Base-by-base conservation (phyloP, 2,797 vertebrate species). In the Thripadectes ignobilis region DNA sequence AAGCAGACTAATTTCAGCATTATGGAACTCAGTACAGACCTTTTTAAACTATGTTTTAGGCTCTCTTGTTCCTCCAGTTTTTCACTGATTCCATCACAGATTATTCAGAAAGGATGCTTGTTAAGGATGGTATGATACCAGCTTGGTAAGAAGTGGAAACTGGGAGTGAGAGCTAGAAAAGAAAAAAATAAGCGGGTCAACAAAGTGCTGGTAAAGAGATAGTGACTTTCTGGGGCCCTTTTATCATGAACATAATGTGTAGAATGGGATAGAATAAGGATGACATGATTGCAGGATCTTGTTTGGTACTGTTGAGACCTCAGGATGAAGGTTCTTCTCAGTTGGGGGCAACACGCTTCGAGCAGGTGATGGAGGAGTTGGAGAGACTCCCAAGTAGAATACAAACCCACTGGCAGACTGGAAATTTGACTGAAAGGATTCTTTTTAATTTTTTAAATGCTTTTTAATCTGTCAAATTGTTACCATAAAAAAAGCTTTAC, bases 351-450 rank as follows among this genome's bases (percentile, higher is more conserved):
- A 65, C 12, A 27, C 13, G 13, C 49, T 80, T 76, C 54, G 79
- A 69, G 51, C 3, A 73, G 29, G 38, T 3, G 2, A n/a, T 32
- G 17, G 29, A 83, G 22, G 22, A 88, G 9, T 8, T 54, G 6
- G 6, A 76, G 23, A 36, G 41, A 65, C 16, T 45, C 41, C 22
- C 0, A 0, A 45, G 29, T 32, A 61, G 46, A 29, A 34, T 24
- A 29, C 14, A 83, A 92, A 54, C 16, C 7, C n/a, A 26, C 3
- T 57, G 18, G 12, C 32, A 52, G 54, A 3, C 36, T 62, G 48
- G 52, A 74, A 83, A 59, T 75, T 48, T 45, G 55, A 57, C 26
- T 29, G 10, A 63, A 81, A 63, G 5, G 4, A 2, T 9, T 18
- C 10, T 10, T 43, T 46, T 51, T 11, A 27, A 27, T 13, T 10